Base-by-base conservation (phyloP, 2,888 invertebrate species). In the Galerucella calmariensis region DNA sequence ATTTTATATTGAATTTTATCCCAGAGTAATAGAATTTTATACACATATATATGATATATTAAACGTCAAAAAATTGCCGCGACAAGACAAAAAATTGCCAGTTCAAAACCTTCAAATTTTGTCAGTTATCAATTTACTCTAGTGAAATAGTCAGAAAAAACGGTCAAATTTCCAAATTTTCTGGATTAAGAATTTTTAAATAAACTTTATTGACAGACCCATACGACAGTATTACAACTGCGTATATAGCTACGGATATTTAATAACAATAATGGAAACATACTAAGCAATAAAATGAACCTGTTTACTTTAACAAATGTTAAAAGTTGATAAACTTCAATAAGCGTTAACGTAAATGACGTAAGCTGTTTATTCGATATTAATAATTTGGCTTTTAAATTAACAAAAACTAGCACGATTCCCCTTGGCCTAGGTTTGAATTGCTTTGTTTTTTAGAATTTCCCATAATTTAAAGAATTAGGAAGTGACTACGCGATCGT, bases 351-450 rank as follows among this genome's bases (percentile, higher is more conserved):
- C 6, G 14, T 16, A 9, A 56, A 20, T 56, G 56, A 56, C 56
- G 56, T 56, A 56, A 16, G 10, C 16, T 20, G 56, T 56, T 56
- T 20, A 56, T 20, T 56, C 20, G 20, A 56, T 56, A 56, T 9
- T 56, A 56, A 56, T 56, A 56, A 9, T 56, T 56, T 56, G 2
- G 56, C 56, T 56, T 56, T 20, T 16, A 56, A 20, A 20, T 20
- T 16, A 16, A 56, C 14, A 53, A 56, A 16, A 20, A 56, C 20
- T 10, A 56, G 56, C 56, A 56, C 56, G 20, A 56, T 5, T 20
- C 8, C 20, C 16, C 16, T 56, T 56, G 56, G 56, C 56, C 56
- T 56, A 56, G 56, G 56, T 56, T 56, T 56, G 20, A 56, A 56
- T 56, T 56, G 56, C 56, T 56, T 16, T 56, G 56, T 56, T 56